phyloP scores from a whole-genome alignment of 2,797 vertebrate species.

The Macrochelys suwanniensis region DNA sequence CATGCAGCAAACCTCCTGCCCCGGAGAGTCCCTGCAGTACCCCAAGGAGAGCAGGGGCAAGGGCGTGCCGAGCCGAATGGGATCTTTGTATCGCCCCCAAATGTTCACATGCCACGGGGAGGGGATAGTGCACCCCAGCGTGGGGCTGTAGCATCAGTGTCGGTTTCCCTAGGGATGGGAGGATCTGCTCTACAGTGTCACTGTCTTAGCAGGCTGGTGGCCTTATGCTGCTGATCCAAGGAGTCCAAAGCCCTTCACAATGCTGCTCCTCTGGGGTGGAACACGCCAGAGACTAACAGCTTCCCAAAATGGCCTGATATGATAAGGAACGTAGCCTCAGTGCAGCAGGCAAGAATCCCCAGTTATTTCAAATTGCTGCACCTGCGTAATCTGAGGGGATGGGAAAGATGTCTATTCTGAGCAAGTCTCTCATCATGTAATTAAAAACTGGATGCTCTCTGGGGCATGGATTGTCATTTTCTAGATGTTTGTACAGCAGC shows the following conservation, averaged over 20 bases:
- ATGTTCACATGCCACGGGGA: background rate
- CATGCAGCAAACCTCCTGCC: background rate
- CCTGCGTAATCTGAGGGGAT: background rate
- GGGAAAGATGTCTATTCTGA: background rate
- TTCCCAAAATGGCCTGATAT: background rate
- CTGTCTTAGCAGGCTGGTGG: background rate
- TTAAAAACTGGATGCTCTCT: accelerated
- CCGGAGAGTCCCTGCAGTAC: background rate
- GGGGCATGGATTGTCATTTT: background rate
- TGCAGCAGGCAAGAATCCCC: background rate
- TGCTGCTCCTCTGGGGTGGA: background rate
- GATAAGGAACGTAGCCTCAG: background rate
- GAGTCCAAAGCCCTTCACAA: background rate
- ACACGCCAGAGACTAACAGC: background rate
- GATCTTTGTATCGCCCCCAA: background rate
- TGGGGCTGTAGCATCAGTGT: background rate
- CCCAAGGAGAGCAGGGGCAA: background rate
- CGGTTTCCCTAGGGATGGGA: background rate
- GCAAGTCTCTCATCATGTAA: background rate
- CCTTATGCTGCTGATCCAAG: background rate
- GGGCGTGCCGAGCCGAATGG: background rate
- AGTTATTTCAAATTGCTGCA: background rate
- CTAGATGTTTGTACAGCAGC: background rate
- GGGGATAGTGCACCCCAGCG: background rate
- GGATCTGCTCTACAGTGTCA: background rate